These are phyloP conservation scores for Cremastobaeus sp. DNA, from an alignment of 2,888 invertebrate genomes.

Conservation along the genomic window DNA sequence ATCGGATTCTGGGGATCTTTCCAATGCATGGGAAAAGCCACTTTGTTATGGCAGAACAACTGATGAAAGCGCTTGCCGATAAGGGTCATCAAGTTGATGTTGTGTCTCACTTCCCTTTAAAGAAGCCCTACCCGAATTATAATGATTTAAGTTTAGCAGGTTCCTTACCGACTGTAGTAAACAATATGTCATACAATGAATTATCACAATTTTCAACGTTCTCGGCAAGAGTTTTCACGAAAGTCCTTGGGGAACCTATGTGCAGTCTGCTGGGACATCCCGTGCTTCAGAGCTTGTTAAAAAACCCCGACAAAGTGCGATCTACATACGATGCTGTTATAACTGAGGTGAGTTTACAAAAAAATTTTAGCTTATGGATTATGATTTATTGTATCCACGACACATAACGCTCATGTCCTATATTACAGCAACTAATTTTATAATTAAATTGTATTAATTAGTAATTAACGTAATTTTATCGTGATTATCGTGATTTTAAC, in stretches of 20 bases:
- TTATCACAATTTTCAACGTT: slow-evolving; percentile 23
- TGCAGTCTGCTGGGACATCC: slow-evolving; percentile 58
- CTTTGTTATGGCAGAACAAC: slow-evolving; percentile 77
- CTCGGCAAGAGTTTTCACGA: slow-evolving; percentile 2
- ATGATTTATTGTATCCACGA: no score
- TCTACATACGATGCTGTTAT: slow-evolving; percentile 64
- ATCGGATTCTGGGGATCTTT: slow-evolving; percentile 79
- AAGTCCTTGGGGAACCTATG: slow-evolving; percentile 48
- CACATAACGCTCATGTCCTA: no score
- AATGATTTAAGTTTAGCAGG: slow-evolving; percentile 67
- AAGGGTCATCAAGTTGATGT: slow-evolving; percentile 79
- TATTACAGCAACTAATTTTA: no score
- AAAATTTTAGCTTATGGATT: neutral
- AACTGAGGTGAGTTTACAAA: slow-evolving; percentile 57
- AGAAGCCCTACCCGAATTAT: slow-evolving; percentile 69
- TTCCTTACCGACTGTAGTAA: slow-evolving; percentile 59
- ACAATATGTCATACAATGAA: slow-evolving; percentile 65
- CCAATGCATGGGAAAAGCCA: slow-evolving; percentile 79
- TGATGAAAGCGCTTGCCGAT: slow-evolving; percentile 78
- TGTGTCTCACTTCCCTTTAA: slow-evolving; percentile 70
- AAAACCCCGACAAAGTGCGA: slow-evolving; percentile 56
- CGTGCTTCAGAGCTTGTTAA: slow-evolving; percentile 56
- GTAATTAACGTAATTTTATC: no score
- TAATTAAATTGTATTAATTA: no score
- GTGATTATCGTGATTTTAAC: no score